phyloP scores from a whole-genome alignment of 2,797 vertebrate genomes.

The Sebastes dallii region DNA sequence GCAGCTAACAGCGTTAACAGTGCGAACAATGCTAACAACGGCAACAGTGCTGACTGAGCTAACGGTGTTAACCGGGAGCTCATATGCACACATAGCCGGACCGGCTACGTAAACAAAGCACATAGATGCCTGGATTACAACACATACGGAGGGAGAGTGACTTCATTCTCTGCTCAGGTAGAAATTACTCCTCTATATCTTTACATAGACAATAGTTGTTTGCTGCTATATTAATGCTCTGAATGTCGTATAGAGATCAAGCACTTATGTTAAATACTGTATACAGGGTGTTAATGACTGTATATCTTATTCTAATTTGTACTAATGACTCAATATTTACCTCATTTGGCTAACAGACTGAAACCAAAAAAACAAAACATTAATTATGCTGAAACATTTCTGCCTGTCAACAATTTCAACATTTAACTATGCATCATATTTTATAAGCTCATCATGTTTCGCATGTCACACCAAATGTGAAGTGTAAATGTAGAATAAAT shows the following conservation, averaged over 20 bases:
- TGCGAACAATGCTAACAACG: too few species aligned
- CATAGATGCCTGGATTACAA: neutral
- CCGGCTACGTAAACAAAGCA: too few species aligned
- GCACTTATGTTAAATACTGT: neutral
- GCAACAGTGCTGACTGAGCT: too few species aligned
- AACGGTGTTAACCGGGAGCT: too few species aligned
- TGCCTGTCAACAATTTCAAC: neutral
- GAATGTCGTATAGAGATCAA: neutral
- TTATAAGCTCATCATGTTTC: neutral
- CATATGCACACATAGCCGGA: too few species aligned
- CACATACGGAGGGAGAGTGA: neutral
- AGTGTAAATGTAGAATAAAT: neutral
- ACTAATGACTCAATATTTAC: neutral
- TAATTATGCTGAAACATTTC: neutral
- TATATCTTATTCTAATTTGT: neutral
- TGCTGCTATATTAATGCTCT: too few species aligned
- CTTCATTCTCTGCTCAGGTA: neutral
- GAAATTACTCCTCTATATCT: neutral
- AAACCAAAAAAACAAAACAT: rapidly evolving
- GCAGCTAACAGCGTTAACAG: rapidly evolving
- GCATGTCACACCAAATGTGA: too few species aligned
- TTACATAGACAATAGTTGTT: too few species aligned
- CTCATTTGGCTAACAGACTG: neutral
- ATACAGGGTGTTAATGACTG: neutral
- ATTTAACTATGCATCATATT: neutral